Percentiles rank a stretch among this genome's conserved stretches.
Evolutionary conservation across 2,797 vertebrate species (phyloP).

Genomic region (Chrysocyon brachyurus): DNA sequence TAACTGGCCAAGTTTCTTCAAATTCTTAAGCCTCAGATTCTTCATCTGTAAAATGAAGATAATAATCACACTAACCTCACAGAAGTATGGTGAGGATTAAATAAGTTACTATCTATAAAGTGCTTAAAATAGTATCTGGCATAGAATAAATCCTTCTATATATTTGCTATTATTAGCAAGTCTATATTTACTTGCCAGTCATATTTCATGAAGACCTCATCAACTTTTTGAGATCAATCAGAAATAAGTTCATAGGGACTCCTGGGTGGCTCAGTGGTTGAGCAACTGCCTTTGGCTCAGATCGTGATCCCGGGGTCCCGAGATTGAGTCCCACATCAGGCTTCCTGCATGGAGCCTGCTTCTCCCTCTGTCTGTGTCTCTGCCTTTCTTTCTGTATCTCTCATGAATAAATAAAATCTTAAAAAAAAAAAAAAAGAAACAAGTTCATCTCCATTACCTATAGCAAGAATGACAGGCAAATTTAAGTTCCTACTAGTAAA

Average conservation of each 20-base stretch:
- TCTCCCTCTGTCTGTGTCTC: no score
- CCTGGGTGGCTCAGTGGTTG: no score
- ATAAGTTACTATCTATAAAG: not conserved
- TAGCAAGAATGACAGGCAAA: not conserved
- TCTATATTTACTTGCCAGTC: not conserved
- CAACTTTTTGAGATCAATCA: not conserved
- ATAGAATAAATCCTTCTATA: not conserved
- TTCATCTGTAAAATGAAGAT: not conserved
- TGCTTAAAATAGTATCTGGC: not conserved
- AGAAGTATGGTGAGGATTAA: not conserved
- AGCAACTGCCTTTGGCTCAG: no score
- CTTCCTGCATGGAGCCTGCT: no score
- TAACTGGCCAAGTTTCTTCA: not conserved
- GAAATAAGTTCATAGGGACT: not conserved
- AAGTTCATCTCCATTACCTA: not conserved
- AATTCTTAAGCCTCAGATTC: not conserved
- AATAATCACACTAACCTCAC: not conserved
- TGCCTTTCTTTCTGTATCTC: no score
- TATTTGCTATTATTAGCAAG: not conserved
- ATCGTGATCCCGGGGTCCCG: no score
- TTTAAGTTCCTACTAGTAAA: not conserved
- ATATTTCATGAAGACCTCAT: conserved; percentile 8
- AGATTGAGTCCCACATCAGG: no score
- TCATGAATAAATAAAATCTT: no score
- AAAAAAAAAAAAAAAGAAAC: not conserved